Conservation (phyloP, 2,888 invertebrate genomes). For the Allolobophora icterica region DNA sequence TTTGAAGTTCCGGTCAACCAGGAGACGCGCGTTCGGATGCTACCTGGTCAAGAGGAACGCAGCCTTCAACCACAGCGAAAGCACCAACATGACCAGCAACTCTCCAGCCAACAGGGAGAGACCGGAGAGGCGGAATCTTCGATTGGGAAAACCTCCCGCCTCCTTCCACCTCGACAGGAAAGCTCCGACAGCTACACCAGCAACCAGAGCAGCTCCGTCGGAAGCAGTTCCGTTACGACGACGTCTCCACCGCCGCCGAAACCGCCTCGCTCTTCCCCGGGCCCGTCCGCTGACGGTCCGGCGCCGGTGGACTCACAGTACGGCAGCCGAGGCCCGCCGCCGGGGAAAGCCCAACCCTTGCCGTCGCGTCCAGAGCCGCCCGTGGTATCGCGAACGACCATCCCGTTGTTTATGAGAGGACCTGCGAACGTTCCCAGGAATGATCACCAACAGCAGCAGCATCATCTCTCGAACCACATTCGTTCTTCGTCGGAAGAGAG, state of each 20-base stretch:
- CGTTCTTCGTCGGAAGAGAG: background rate
- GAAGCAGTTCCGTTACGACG: background rate
- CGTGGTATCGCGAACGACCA: background rate
- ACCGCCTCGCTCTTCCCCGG: background rate
- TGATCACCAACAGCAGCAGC: background rate
- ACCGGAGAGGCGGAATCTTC: background rate
- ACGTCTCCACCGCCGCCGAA: background rate
- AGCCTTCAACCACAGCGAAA: background rate
- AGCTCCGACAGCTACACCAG: background rate
- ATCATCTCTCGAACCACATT: background rate
- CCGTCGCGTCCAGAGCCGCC: constrained; percentile 11
- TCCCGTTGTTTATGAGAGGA: background rate
- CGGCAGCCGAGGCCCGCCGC: background rate
- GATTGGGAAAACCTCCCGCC: background rate
- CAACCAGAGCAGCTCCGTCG: constrained; percentile 25
- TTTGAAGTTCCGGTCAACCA: background rate
- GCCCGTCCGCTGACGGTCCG: background rate
- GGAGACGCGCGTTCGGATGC: background rate
- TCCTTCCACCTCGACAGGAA: background rate
- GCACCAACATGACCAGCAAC: background rate
- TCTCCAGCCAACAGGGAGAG: background rate
- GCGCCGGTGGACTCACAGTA: background rate
- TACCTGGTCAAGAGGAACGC: background rate
- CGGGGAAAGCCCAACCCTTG: background rate
- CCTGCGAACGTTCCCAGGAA: background rate